phyloP scores from a whole-genome alignment of 2,113 vertebrate species.

The Rhinolophus sinicus region DNA sequence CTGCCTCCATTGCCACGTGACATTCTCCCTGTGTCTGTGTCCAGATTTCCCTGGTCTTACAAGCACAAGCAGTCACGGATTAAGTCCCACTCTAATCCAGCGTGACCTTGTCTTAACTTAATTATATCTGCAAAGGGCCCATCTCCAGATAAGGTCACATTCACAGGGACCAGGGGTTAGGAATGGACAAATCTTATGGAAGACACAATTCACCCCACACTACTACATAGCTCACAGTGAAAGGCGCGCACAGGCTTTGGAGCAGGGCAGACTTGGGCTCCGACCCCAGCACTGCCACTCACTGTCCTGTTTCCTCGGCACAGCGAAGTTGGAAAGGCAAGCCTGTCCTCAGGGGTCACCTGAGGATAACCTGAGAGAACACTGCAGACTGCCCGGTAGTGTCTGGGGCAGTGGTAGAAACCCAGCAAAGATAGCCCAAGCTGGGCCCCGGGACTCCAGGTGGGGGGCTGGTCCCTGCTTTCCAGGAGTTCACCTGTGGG shows the following conservation, averaged over 20 bases:
- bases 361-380: neutral
- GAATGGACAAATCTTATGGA: neutral
- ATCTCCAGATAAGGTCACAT: neutral
- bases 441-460: neutral
- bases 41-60: neutral
- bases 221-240: neutral
- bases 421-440: neutral
- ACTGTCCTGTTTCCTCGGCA: neutral
- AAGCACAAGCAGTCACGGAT: too few relatives aligned
- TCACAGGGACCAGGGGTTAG: neutral
- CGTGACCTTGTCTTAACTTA: neutral
- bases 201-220: too few relatives aligned
- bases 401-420: neutral
- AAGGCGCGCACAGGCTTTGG: neutral
- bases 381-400: neutral
- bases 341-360: neutral
- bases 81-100: neutral
- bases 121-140: neutral
- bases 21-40: neutral
- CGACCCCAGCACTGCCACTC: neutral
- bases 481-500: neutral
- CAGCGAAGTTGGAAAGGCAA: neutral
- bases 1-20: neutral
- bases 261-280: neutral
- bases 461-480: neutral